Base-by-base conservation (phyloP, 2,797 vertebrate species). In the Myripristis murdjan region DNA sequence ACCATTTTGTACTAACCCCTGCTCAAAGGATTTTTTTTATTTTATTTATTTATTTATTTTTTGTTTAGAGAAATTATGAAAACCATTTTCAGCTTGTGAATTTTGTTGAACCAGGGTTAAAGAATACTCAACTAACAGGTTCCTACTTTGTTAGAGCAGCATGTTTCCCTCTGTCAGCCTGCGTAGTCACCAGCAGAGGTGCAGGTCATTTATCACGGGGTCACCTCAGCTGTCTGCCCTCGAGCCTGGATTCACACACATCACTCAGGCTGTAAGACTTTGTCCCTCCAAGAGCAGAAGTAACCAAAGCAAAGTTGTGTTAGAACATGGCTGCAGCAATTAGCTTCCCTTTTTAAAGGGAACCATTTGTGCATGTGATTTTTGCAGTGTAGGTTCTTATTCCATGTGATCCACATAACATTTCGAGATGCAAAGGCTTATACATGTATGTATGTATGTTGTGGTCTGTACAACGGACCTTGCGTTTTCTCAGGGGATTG, bases 111-210 rank as follows among this genome's bases (percentile, higher is more conserved):
- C 11, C 11, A 26, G 23, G 48, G 48, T 18, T 12, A 26, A 51
- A 51, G 51, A 24, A 23, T 26, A 22, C 44, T 16, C 43, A 10
- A 48, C 60, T 26, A 49, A 35, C 60, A 48, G 44, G 44, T 49
- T 49, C 44, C 12, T 28, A 15, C 28, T 41, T 26, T 39, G 62
- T 52, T 53, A 53, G 48, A 37, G 20, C 35, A 52, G 61, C 20
- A 14, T 4, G 24, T 41, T 53, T 64, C 2, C 37, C 20, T 26
- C 24, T 41, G 2, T 26, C 23, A 12, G 48, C 9, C 4, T 7
- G 3, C 18, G 55, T 23, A 37, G 55, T 22, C 33, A 41, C 6
- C 35, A 56, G 53, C 22, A 22, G n/a, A n/a, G n/a, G 6, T n/a
- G 12, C 15, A 24, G 20, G 48, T 52, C 49, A 33, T 44, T 28